Evolutionary conservation across 2,113 vertebrate species (phyloP).

Genomic region (Sialia sialis): DNA sequence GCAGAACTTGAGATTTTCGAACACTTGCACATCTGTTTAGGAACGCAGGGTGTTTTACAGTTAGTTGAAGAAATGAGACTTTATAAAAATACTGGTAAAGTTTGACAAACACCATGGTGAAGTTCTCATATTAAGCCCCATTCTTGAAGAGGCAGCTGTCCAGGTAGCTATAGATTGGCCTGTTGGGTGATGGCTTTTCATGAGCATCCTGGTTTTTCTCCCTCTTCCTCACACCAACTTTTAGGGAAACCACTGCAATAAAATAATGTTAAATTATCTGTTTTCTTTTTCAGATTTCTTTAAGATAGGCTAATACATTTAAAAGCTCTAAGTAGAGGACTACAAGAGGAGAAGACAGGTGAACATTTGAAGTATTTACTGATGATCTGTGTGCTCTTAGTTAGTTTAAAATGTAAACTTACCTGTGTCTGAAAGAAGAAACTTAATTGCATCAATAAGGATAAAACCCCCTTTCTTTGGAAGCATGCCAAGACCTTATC

Average conservation of each 20-base stretch:
- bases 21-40: background rate
- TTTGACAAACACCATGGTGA: fast-evolving
- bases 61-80: background rate
- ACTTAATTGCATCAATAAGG: background rate
- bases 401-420: background rate
- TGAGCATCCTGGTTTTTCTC: background rate
- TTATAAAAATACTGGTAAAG: background rate
- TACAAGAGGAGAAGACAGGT: background rate
- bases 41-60: background rate
- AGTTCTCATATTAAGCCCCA: background rate
- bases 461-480: background rate
- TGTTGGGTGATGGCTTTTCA: background rate
- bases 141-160: background rate
- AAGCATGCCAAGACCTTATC: background rate
- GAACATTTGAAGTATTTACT: background rate
- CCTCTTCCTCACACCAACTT: background rate
- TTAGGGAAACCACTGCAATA: background rate
- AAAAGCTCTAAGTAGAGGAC: background rate
- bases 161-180: background rate
- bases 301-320: background rate
- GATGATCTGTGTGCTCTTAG: background rate
- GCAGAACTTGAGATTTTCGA: background rate
- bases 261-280: background rate
- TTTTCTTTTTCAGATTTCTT: background rate
- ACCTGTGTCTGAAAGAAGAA: background rate